Base-by-base conservation (phyloP, 2,888 invertebrate species). In the Chironomus tentans region DNA sequence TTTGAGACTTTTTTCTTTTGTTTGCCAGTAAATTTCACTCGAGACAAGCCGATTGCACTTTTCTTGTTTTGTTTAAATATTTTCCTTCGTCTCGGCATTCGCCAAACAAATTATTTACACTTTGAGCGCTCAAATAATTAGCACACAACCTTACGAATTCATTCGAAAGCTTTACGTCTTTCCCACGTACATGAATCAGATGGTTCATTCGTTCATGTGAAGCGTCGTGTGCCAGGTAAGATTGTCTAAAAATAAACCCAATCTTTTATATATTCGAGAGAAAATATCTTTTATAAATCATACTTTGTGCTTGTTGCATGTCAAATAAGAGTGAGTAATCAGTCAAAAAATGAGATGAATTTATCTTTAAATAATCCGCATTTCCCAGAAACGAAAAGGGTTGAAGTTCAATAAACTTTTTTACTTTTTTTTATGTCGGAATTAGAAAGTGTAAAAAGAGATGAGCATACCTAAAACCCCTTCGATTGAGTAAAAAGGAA, bases 201-300 rank as follows among this genome's bases (percentile, higher is more conserved):
- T 62, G 62, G 12, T 18, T 62, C 5, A 5, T 28, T 28, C 28
- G 18, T 21, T 21, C 7, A n/a, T 62, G 4, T 22, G 28, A 68
- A 68, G 4, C 68, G 68, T 71, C 71, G 24, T 56, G 71, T 28
- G 71, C 71, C 71, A 71, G 71, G 71, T 71, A 47, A 61, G 56
- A 24, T 56, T 70, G n/a, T 71, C 71, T 71, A 68, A 46, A 46
- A 68, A 68, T 68, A 68, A 18, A 28, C 4, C 46, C 3, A 4
- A 68, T 10, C 12, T 21, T 13, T 18, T 21, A 15, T 7, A 62
- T 15, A 62, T 21, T 4, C 4, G 24, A 56, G 56, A 56, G 65
- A 56, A n/a, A n/a, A n/a, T n/a, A n/a, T n/a, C n/a, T n/a, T n/a
- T n/a, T n/a, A n/a, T n/a, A n/a, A n/a, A 56, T 56, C 6, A 56